A percentile compares a stretch with the other conserved stretches of the same genome.
phyloP scores from a whole-genome alignment of 2,888 invertebrate species.

The Netelia melanura region DNA sequence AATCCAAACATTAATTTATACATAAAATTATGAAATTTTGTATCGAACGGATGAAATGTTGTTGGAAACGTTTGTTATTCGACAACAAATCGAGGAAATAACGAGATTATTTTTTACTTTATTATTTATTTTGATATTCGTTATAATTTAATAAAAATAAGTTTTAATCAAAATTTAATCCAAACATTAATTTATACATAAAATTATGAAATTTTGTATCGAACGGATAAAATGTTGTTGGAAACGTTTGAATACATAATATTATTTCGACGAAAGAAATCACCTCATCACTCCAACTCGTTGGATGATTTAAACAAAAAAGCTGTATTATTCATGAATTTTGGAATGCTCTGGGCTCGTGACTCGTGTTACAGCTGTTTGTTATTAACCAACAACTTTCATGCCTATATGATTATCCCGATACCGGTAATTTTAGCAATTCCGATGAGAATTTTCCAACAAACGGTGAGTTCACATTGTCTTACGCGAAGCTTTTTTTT shows the following conservation, averaged over 20 bases:
- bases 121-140: neutral
- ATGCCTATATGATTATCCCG: slow-evolving; percentile 9
- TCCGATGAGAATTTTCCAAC: slow-evolving; percentile 36
- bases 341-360: neutral
- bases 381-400: neutral
- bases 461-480: slow-evolving; percentile 10
- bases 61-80: neutral
- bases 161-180: neutral
- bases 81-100: too few species aligned
- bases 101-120: too few species aligned
- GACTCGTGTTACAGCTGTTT: neutral
- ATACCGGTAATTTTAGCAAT: slow-evolving; percentile 47
- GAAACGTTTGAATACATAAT: neutral
- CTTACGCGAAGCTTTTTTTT: slow-evolving; percentile 1
- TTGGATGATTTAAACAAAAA: neutral
- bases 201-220: neutral
- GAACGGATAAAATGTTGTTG: slow-evolving; percentile 14
- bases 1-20: neutral
- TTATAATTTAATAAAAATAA: neutral
- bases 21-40: neutral
- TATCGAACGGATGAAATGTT: slow-evolving; percentile 8
- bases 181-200: neutral
- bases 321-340: slow-evolving; percentile 50
- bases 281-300: neutral
- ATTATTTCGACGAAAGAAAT: neutral